These are phyloP conservation scores for Ophioderma brevispina DNA, from an alignment of 35 echinoderm and acorn worm genomes.

Conservation along the genomic window DNA sequence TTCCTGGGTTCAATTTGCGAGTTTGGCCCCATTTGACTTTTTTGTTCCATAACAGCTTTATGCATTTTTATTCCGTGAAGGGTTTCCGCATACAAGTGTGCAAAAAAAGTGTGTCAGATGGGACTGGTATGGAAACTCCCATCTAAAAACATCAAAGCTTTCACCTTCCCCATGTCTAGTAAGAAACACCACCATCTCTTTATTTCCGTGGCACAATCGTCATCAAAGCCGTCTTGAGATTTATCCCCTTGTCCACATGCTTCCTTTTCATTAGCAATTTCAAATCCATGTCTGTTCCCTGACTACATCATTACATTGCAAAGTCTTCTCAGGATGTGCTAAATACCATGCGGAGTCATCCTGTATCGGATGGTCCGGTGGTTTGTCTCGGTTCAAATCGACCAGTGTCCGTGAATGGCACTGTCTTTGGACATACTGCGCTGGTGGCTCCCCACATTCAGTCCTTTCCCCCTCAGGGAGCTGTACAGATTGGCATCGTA, in stretches of 20 bases:
- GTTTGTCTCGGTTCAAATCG: constrained; percentile 80
- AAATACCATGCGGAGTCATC: constrained; percentile 99
- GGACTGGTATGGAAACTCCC: too few species aligned
- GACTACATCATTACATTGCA: constrained; percentile 94
- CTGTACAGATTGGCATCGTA: constrained; percentile 95
- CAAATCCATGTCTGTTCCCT: constrained; percentile 78
- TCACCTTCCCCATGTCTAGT: constrained; percentile 77
- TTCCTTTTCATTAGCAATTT: constrained; percentile 64
- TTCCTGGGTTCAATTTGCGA: too few species aligned
- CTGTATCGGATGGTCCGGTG: constrained; percentile 93
- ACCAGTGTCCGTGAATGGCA: constrained; percentile 90
- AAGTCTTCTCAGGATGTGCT: constrained; percentile 79
- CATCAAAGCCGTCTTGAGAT: constrained; percentile 96
- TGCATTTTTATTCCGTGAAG: too few species aligned
- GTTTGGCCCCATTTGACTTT: too few species aligned
- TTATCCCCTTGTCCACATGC: constrained; percentile 82
- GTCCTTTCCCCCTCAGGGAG: constrained; percentile 82
- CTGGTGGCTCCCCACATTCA: constrained; percentile 84
- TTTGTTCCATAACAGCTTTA: too few species aligned
- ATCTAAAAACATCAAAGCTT: too few species aligned
- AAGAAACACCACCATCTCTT: constrained; percentile 73
- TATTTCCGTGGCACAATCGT: constrained; percentile 90
- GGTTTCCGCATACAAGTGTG: too few species aligned
- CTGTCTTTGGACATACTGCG: constrained; percentile 80
- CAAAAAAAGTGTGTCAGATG: too few species aligned